Percentiles rank a stretch among this genome's conserved stretches.
Evolutionary conservation across 2,797 vertebrate genomes (phyloP).

Genomic region (Rhabdomys pumilio): DNA sequence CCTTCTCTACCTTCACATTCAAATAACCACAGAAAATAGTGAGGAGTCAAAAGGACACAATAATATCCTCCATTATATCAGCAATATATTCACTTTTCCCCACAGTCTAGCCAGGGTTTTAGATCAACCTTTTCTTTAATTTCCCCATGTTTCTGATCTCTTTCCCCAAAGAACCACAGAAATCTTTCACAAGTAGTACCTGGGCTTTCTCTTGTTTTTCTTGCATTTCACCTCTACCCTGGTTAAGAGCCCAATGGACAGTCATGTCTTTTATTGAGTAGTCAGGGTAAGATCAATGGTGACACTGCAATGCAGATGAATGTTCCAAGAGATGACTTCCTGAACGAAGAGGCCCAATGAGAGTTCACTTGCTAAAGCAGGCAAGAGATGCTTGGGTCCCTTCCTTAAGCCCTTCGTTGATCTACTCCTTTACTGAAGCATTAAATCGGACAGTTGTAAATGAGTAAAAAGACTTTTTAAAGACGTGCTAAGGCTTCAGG

Average conservation of each 20-base stretch:
- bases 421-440: slow-evolving; percentile 56
- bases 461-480: slow-evolving; percentile 56
- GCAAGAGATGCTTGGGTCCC: slow-evolving; percentile 13
- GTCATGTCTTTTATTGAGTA: neutral
- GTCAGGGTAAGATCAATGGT: slow-evolving; percentile 25
- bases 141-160: slow-evolving; percentile 9
- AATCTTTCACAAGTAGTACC: neutral
- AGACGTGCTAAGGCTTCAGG: slow-evolving; percentile 31
- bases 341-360: neutral
- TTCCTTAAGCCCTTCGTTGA: neutral
- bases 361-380: slow-evolving; percentile 16
- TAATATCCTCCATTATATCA: slow-evolving; percentile 20
- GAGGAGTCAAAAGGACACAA: slow-evolving; percentile 34
- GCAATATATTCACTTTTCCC: slow-evolving; percentile 20
- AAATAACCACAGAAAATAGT: slow-evolving; percentile 59
- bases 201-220: neutral
- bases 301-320: slow-evolving; percentile 17
- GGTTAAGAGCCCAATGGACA: neutral
- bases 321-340: slow-evolving; percentile 55
- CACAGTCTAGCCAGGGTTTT: slow-evolving; percentile 6
- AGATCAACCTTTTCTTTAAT: slow-evolving; percentile 39
- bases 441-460: slow-evolving; percentile 55
- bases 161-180: slow-evolving; percentile 26
- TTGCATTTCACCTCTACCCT: neutral
- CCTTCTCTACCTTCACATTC: slow-evolving; percentile 6